phyloP scores from a whole-genome alignment of 2,888 invertebrate species.

The Hylaea fasciaria region DNA sequence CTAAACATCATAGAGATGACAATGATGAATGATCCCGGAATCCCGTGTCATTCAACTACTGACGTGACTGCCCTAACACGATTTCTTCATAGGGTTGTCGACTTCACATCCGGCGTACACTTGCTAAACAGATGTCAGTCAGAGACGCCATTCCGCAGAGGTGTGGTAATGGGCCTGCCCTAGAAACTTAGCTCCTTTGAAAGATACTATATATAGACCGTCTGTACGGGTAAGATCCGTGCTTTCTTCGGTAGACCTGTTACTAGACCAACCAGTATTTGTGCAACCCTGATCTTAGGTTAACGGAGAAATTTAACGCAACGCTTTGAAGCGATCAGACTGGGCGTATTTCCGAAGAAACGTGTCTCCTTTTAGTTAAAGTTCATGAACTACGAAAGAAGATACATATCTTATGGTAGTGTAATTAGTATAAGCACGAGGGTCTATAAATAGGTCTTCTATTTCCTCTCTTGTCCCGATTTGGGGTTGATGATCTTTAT shows the following conservation, averaged over 20 bases:
- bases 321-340: conserved; percentile 15
- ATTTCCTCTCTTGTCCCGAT: conserved; percentile 3
- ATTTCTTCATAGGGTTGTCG: conserved; percentile 16
- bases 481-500: conserved; percentile 5
- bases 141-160: conserved; percentile 11
- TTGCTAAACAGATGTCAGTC: conserved; percentile 26
- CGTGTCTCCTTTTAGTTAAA: no score
- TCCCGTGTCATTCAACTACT: conserved; percentile 1
- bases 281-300: conserved; percentile 19
- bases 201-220: conserved; percentile 29
- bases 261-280: conserved; percentile 13
- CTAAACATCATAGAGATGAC: no score
- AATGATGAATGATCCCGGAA: background rate
- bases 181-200: conserved; percentile 30
- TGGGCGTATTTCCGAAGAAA: background rate
- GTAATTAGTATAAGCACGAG: background rate
- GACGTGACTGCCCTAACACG: background rate
- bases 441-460: background rate
- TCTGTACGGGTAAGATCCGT: background rate
- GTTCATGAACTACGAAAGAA: background rate
- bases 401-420: background rate
- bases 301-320: conserved; percentile 21
- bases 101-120: conserved; percentile 6
- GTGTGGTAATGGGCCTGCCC: conserved; percentile 26
- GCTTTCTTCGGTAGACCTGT: conserved; percentile 26